These are phyloP conservation scores for Drosophila pseudotalamancana DNA, from an alignment of 2,888 invertebrate species.

Conservation along the genomic window DNA sequence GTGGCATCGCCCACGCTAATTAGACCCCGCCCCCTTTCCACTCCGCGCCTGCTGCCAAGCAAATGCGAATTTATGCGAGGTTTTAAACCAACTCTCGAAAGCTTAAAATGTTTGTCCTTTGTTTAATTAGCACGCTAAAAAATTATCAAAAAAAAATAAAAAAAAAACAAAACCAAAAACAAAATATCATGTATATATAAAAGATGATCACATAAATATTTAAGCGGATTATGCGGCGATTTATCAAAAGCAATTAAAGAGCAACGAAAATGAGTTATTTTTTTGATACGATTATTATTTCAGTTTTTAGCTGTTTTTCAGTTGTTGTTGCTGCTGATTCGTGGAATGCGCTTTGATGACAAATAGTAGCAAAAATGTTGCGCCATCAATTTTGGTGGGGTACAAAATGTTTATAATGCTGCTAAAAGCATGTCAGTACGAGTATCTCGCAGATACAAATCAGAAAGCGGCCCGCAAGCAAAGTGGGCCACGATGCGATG, in stretches of 20 bases:
- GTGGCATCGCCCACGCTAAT: conserved; percentile 57
- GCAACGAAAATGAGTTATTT: conserved; percentile 54
- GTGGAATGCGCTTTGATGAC: conserved; percentile 71
- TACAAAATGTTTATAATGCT: conserved; percentile 75
- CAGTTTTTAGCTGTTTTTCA: conserved; percentile 1
- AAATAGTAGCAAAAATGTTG: conserved; percentile 76
- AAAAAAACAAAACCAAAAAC: conserved; percentile 11
- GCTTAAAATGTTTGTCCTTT: conserved; percentile 68
- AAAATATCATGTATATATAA: conserved; percentile 14
- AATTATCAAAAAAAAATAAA: conserved; percentile 51
- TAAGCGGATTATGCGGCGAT: conserved; percentile 79
- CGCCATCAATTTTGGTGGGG: conserved; percentile 40
- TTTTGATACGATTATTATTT: conserved; percentile 45
- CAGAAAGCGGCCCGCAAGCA: conserved; percentile 55
- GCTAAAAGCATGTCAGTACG: conserved; percentile 72
- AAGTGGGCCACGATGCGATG: conserved; percentile 66
- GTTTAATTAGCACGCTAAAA: conserved; percentile 74
- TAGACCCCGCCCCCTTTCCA: conserved; percentile 23
- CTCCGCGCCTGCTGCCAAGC: conserved; percentile 23
- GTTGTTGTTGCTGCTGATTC: conserved; percentile 39
- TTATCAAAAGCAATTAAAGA: conserved; percentile 78
- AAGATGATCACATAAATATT: conserved; percentile 59
- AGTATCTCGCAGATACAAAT: conserved; percentile 70
- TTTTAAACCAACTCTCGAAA: conserved; percentile 36
- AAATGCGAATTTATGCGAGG: conserved; percentile 68